These are phyloP conservation scores for Aphidius colemani DNA, from an alignment of 2,888 invertebrate species.

Conservation along the genomic window DNA sequence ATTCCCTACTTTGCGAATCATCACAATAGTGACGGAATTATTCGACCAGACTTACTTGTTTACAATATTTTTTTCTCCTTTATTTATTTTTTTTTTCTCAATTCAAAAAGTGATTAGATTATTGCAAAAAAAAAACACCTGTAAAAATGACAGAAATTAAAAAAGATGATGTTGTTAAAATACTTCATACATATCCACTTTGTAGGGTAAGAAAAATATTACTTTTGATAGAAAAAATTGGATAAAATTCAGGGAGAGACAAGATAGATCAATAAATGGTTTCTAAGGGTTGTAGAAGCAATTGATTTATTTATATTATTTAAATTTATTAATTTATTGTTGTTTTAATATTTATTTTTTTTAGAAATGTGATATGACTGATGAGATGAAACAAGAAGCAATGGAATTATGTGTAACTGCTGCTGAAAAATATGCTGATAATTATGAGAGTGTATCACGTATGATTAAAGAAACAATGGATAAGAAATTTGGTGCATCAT, in stretches of 20 bases:
- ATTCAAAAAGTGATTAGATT: too few relatives aligned
- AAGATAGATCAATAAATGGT: too few relatives aligned
- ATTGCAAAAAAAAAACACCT: too few relatives aligned
- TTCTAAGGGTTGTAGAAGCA: too few relatives aligned
- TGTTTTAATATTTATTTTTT: slow-evolving; percentile 14
- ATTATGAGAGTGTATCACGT: slow-evolving; percentile 83
- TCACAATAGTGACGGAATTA: too few relatives aligned
- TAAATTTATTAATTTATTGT: slow-evolving; percentile 6
- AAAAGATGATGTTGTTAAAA: slow-evolving; percentile 61
- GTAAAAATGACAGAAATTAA: slow-evolving; percentile 54
- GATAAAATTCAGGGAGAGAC: too few relatives aligned
- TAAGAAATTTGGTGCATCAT: slow-evolving; percentile 73
- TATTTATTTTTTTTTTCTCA: too few relatives aligned
- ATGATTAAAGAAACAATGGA: slow-evolving; percentile 95
- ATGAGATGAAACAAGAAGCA: slow-evolving; percentile 79
- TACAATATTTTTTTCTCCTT: too few relatives aligned
- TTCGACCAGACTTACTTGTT: too few relatives aligned
- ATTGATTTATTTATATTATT: too few relatives aligned
- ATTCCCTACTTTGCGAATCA: too few relatives aligned
- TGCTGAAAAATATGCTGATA: slow-evolving; percentile 86
- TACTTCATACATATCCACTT: slow-evolving; percentile 65
- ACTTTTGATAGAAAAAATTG: too few relatives aligned
- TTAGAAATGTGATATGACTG: slow-evolving; percentile 67
- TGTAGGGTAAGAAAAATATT: slow-evolving; percentile 61
- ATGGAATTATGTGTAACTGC: slow-evolving; percentile 91